These are phyloP conservation scores for Adrianichthys oophorus DNA, from an alignment of 2,797 vertebrate genomes.

Conservation along the genomic window DNA sequence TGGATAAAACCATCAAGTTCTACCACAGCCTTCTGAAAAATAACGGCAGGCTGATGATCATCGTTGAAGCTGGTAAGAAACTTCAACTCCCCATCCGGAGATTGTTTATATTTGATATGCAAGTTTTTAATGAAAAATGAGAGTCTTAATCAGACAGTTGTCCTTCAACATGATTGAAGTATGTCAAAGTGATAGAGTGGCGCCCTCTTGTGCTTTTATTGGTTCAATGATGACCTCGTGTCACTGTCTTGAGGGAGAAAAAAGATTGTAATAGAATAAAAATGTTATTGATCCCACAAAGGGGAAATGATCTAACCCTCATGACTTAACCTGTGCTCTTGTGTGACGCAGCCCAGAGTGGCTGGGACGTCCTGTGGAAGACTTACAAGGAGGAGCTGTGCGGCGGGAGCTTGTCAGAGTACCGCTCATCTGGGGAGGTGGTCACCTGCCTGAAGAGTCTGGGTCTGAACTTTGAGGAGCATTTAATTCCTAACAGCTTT, in stretches of 20 bases:
- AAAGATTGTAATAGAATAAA: too few relatives aligned
- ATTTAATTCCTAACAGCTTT: slow-evolving; percentile 36
- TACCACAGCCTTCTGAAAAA: slow-evolving; percentile 82
- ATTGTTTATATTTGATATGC: background rate
- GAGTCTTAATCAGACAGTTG: too few relatives aligned
- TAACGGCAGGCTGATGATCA: slow-evolving; percentile 80
- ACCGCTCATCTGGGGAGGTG: slow-evolving; percentile 56
- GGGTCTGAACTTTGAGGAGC: slow-evolving; percentile 64
- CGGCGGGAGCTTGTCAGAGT: slow-evolving; percentile 33
- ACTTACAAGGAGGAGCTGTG: slow-evolving; percentile 59
- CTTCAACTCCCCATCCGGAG: background rate
- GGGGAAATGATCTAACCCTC: too few relatives aligned
- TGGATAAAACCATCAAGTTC: slow-evolving; percentile 76
- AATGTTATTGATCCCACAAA: too few relatives aligned
- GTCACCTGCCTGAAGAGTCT: slow-evolving; percentile 41
- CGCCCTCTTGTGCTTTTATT: too few relatives aligned
- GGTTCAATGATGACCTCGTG: too few relatives aligned
- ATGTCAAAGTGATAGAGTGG: too few relatives aligned
- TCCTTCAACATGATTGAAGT: too few relatives aligned
- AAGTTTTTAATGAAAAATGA: background rate
- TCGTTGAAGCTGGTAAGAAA: slow-evolving; percentile 79
- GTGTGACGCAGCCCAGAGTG: slow-evolving; percentile 34
- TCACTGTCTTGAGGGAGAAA: too few relatives aligned
- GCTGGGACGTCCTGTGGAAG: slow-evolving; percentile 70
- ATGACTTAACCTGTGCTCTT: background rate